These are phyloP conservation scores for Odontesthes bonariensis DNA, from an alignment of 2,113 vertebrate species.

Conservation along the genomic window DNA sequence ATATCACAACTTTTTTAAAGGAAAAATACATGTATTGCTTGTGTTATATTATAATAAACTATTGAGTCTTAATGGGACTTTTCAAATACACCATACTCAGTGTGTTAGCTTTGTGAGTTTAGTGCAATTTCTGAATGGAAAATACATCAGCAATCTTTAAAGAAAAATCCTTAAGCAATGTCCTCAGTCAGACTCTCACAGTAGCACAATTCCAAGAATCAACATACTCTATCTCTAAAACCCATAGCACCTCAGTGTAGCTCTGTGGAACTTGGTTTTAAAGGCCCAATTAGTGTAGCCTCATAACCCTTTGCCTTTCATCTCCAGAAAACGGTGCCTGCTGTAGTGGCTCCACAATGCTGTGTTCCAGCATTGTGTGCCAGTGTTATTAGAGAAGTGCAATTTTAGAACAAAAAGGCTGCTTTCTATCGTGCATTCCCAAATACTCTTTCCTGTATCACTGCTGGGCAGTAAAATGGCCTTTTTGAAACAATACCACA, in stretches of 20 bases:
- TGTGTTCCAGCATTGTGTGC: constrained; percentile 28
- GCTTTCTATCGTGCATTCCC: constrained; percentile 1
- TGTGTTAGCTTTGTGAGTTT: neutral
- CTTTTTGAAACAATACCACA: constrained; percentile 7
- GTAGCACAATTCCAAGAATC: constrained; percentile 19
- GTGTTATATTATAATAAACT: neutral
- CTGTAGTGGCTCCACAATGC: constrained; percentile 34
- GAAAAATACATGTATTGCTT: neutral
- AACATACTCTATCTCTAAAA: constrained; percentile 36
- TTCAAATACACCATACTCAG: neutral
- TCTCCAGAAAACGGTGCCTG: constrained; percentile 58
- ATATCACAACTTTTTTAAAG: no score
- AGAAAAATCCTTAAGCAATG: constrained; percentile 14
- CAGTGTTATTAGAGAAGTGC: constrained; percentile 42
- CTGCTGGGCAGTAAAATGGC: constrained; percentile 19
- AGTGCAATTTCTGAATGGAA: neutral
- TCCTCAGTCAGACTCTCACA: constrained; percentile 4
- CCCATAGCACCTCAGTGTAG: constrained; percentile 48
- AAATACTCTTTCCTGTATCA: constrained; percentile 18
- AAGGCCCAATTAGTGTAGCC: constrained; percentile 80
- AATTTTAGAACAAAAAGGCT: constrained; percentile 25
- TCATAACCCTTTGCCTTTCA: constrained; percentile 77
- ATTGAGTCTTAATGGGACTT: neutral
- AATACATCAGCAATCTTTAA: constrained; percentile 22
- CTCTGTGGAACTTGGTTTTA: constrained; percentile 62